These are phyloP conservation scores for Pseudomyrmex concolor DNA, from an alignment of 1,140 invertebrate genomes.

Conservation along the genomic window DNA sequence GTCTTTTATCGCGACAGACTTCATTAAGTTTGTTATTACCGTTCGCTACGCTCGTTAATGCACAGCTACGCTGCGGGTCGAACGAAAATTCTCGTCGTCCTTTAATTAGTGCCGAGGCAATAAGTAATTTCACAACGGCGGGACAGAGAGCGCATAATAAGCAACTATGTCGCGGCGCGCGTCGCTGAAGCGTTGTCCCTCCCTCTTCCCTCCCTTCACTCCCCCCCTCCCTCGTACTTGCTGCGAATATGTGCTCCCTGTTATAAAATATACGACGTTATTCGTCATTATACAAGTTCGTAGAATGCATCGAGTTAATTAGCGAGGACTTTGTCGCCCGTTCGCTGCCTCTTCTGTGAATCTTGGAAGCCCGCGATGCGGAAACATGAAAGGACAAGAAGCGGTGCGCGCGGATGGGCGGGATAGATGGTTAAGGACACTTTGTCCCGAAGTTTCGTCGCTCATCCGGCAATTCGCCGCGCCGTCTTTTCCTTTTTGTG, in stretches of 20 bases:
- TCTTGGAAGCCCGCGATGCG: conserved; percentile 48
- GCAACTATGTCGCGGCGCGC: neutral
- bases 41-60: conserved; percentile 19
- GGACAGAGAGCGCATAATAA: conserved; percentile 20
- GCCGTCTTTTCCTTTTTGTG: conserved; percentile 44
- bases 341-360: conserved; percentile 49
- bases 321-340: conserved; percentile 54
- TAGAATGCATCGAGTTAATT: conserved; percentile 67
- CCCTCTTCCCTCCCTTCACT: too few relatives aligned
- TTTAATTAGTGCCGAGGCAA: conserved; percentile 47
- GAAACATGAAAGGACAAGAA: conserved; percentile 54
- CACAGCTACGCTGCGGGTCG: neutral
- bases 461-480: conserved; percentile 37
- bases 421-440: conserved; percentile 42
- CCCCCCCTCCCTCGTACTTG: too few relatives aligned
- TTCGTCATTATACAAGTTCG: conserved; percentile 57
- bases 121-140: conserved; percentile 55
- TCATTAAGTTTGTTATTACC: conserved; percentile 40
- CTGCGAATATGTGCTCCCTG: conserved; percentile 4
- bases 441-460: conserved; percentile 57
- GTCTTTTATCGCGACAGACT: conserved; percentile 16
- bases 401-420: neutral
- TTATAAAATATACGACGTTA: conserved; percentile 46
- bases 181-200: neutral
- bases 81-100: conserved; percentile 38